A percentile compares a stretch with the other conserved stretches of the same genome.
These are phyloP conservation scores for Thripadectes ignobilis DNA, from an alignment of 2,797 vertebrate genomes.

Conservation along the genomic window DNA sequence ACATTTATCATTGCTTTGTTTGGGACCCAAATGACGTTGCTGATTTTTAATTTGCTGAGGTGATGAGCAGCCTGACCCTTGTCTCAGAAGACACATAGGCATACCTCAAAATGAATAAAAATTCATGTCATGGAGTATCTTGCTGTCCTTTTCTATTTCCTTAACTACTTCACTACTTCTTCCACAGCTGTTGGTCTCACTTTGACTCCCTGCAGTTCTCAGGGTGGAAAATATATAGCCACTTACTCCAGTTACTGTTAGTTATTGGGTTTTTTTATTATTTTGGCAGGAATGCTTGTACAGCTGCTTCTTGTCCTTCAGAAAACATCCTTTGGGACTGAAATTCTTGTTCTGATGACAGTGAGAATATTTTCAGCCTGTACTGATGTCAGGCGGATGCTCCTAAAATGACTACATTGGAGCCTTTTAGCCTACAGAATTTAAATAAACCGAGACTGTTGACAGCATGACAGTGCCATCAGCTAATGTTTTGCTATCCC, in stretches of 20 bases:
- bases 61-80: not conserved
- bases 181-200: not conserved
- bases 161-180: not conserved
- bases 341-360: not conserved
- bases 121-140: not conserved
- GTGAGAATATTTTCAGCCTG: not conserved
- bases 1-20: not conserved
- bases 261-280: not conserved
- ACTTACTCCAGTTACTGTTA: not conserved
- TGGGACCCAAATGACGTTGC: not conserved
- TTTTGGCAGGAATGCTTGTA: conserved; percentile 20
- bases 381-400: not conserved
- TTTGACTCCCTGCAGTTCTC: not conserved
- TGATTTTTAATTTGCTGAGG: not conserved
- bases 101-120: not conserved
- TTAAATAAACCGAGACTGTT: not conserved
- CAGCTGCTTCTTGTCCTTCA: conserved; percentile 26
- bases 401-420: not conserved
- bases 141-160: not conserved
- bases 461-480: not conserved
- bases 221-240: not conserved
- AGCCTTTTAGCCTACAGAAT: not conserved
- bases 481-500: not conserved
- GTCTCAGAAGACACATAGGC: not conserved
- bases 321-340: not conserved